These are phyloP conservation scores for Cephalopachus bancanus DNA, from an alignment of 2,797 vertebrate genomes.

Conservation along the genomic window DNA sequence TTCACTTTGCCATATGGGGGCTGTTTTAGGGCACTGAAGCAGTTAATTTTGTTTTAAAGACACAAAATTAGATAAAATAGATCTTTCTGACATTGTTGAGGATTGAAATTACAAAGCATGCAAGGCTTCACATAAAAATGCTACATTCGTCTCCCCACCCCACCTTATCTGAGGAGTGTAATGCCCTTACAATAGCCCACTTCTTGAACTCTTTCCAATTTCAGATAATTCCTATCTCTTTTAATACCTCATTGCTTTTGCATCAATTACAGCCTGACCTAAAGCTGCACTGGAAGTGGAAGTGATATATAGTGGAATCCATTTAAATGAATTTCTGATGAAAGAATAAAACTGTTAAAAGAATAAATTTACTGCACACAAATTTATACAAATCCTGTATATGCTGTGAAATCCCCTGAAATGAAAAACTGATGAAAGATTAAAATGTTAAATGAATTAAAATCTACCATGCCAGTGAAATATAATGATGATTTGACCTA, in stretches of 20 bases:
- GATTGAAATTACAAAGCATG: slow-evolving; percentile 78
- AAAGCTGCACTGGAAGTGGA: slow-evolving; percentile 87
- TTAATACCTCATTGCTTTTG: slow-evolving; percentile 90
- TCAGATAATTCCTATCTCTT: slow-evolving; percentile 88
- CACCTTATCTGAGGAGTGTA: slow-evolving; percentile 70
- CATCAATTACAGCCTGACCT: slow-evolving; percentile 90
- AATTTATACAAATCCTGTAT: slow-evolving; percentile 90
- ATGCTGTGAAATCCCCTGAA: slow-evolving; percentile 89
- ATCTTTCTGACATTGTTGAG: slow-evolving; percentile 71
- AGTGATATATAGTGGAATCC: slow-evolving; percentile 89
- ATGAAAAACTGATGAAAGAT: slow-evolving; percentile 90
- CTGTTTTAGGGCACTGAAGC: slow-evolving; percentile 65
- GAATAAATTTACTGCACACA: slow-evolving; percentile 90
- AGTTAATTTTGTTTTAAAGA: slow-evolving; percentile 80
- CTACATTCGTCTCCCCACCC: slow-evolving; percentile 40
- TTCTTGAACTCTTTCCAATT: slow-evolving; percentile 89
- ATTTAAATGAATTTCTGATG: slow-evolving; percentile 92
- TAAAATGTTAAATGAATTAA: slow-evolving; percentile 91
- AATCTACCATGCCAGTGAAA: slow-evolving; percentile 86
- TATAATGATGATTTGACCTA: slow-evolving; percentile 90
- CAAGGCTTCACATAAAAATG: slow-evolving; percentile 74
- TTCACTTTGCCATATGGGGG: slow-evolving; percentile 49
- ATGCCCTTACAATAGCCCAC: slow-evolving; percentile 81
- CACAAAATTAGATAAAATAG: slow-evolving; percentile 64
- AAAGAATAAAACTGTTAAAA: slow-evolving; percentile 91